Evolutionary conservation across 2,797 vertebrate genomes (phyloP), one percentile per base, ranked within the genome.

Genomic region (Galagoides demidoff): DNA sequence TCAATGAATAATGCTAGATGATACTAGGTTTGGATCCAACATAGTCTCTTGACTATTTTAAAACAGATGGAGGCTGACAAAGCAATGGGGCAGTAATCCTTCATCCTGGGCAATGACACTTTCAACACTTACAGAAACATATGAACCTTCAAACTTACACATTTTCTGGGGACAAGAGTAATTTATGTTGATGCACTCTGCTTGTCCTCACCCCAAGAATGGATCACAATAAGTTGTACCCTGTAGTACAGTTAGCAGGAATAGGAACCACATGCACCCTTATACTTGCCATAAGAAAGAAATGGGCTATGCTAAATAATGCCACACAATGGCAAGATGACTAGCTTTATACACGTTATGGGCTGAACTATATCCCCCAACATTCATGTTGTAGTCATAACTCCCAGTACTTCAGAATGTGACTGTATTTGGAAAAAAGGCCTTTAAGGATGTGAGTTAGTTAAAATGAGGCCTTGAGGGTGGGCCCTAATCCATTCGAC

Each of bases 91-190:
- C 57, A 84, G 83, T 95, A 39, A 88, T 34, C 55, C 19, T 86
- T 64, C 49, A 52, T 52, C 49, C 14, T 52, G 16, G 49, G 14
- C 49, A 52, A 52, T 52, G 14, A 52, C 49, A 52, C 49, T 52
- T 52, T 52, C 77, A 64, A 81, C 61, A 96, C 13, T 95, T 83
- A 39, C 59, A 25, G 39, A 87, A 95, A 89, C 66, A 7, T 79
- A 63, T 66, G 31, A 64, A 64, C 45, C 55, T 77, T 49, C 22
- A 73, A 85, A 94, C 31, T 86, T 73, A 19, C 7, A 37, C 64
- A 12, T 68, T 92, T 57, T 74, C 61, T 79, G 22, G 49, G 52
- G n/a, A 7, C 34, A 88, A 91, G n/a, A 88, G 34, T 8, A 92
- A 64, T 76, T 94, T 90, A 73, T 20, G 76, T 25, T 59, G 71